Conservation (phyloP, 2,888 invertebrate genomes). For the Siphlonurus alternatus region DNA sequence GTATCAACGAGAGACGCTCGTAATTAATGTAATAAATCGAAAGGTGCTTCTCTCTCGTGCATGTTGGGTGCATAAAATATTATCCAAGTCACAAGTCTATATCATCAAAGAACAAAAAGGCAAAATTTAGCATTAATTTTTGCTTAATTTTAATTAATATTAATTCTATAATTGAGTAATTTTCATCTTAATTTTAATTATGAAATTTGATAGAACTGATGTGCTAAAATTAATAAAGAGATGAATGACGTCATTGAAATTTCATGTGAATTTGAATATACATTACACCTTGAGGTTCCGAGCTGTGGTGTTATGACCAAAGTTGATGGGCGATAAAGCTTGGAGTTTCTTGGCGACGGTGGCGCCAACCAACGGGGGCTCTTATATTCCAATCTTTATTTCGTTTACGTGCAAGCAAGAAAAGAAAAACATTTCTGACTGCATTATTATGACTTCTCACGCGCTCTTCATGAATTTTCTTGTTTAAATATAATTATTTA, state of each 20-base stretch:
- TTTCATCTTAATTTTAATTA: no score
- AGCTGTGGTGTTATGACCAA: background rate
- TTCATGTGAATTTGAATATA: background rate
- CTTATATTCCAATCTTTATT: background rate
- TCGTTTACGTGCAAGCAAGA: background rate
- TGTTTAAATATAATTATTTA: no score
- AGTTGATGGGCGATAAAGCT: background rate
- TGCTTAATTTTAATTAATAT: no score
- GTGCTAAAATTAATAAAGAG: no score
- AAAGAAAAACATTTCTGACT: background rate
- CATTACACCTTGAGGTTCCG: background rate
- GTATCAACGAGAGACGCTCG: background rate
- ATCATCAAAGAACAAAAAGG: no score
- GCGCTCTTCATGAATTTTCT: background rate
- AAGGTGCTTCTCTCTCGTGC: background rate
- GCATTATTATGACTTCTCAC: background rate
- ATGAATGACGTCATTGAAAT: no score
- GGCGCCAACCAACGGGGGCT: background rate
- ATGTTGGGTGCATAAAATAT: background rate
- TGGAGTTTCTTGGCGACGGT: background rate
- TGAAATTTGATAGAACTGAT: no score
- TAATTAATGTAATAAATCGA: background rate
- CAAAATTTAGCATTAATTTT: no score
- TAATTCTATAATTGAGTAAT: no score
- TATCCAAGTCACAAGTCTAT: no score